A percentile compares a stretch with the other conserved stretches of the same genome.
Evolutionary conservation across 1,140 invertebrate species (phyloP).

Genomic region (Bradynema listronoti): DNA sequence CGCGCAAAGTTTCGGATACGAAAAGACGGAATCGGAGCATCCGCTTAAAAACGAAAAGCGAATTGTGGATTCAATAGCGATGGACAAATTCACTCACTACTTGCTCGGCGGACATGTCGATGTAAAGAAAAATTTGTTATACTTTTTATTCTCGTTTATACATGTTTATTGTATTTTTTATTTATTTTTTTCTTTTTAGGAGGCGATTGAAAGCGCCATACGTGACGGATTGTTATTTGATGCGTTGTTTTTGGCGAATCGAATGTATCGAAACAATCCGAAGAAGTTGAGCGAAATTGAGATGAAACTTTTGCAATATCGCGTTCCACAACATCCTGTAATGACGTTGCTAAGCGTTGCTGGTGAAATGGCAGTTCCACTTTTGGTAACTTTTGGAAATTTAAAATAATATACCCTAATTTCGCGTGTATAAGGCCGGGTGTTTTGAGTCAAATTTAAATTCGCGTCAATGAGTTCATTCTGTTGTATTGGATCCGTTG

Average conservation of each 20-base stretch:
- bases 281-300: conserved; percentile 27
- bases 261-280: conserved; percentile 30
- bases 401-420: too few relatives aligned
- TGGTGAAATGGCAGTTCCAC: conserved; percentile 22
- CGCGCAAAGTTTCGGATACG: background rate
- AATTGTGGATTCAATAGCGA: conserved; percentile 15
- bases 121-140: conserved; percentile 18
- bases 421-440: too few relatives aligned
- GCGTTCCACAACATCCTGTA: conserved; percentile 30
- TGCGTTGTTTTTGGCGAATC: conserved; percentile 36
- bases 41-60: conserved; percentile 1
- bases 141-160: background rate
- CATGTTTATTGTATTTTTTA: background rate
- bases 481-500: too few relatives aligned
- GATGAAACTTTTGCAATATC: conserved; percentile 19
- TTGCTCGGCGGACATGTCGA: conserved; percentile 40
- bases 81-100: conserved; percentile 33
- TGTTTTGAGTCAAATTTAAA: too few relatives aligned
- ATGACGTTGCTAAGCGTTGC: conserved; percentile 45
- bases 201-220: conserved; percentile 37
- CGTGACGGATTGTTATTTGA: conserved; percentile 39
- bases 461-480: too few relatives aligned
- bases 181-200: conserved; percentile 17
- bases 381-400: conserved; percentile 19
- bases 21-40: background rate